A percentile compares a stretch with the other conserved stretches of the same genome.
Evolutionary conservation across 2,797 vertebrate genomes (phyloP).

Genomic region (Melanitta fusca): DNA sequence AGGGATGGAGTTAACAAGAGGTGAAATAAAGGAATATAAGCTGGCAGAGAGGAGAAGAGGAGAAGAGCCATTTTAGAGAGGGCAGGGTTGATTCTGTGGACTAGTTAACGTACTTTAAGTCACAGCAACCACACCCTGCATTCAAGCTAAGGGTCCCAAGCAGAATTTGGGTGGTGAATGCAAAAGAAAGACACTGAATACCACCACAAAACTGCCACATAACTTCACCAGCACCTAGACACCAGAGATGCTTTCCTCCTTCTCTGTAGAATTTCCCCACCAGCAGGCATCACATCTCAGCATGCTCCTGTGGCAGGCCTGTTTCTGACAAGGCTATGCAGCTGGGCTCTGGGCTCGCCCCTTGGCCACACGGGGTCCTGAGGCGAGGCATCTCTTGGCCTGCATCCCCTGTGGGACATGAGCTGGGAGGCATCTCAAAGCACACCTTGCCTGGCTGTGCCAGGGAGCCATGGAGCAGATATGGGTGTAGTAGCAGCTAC

Average conservation of each 20-base stretch:
- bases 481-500: neutral
- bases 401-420: neutral
- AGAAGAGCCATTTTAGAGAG: neutral
- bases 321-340: neutral
- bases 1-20: neutral
- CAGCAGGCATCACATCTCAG: neutral
- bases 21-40: neutral
- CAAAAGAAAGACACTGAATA: neutral
- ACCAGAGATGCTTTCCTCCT: neutral
- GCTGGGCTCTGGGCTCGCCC: neutral
- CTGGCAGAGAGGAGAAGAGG: neutral
- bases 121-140: fast-evolving
- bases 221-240: neutral
- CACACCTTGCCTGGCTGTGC: neutral
- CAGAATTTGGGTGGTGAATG: neutral
- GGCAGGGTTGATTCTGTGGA: neutral
- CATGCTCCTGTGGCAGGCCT: fast-evolving
- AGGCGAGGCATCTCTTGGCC: neutral
- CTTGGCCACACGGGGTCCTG: neutral
- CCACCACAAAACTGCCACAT: neutral
- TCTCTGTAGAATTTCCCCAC: fast-evolving
- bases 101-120: neutral
- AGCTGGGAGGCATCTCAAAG: neutral
- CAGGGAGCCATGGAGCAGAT: fast-evolving
- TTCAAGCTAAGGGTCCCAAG: neutral